phyloP scores from a whole-genome alignment of 2,797 vertebrate species.

The Graptemys geographica region DNA sequence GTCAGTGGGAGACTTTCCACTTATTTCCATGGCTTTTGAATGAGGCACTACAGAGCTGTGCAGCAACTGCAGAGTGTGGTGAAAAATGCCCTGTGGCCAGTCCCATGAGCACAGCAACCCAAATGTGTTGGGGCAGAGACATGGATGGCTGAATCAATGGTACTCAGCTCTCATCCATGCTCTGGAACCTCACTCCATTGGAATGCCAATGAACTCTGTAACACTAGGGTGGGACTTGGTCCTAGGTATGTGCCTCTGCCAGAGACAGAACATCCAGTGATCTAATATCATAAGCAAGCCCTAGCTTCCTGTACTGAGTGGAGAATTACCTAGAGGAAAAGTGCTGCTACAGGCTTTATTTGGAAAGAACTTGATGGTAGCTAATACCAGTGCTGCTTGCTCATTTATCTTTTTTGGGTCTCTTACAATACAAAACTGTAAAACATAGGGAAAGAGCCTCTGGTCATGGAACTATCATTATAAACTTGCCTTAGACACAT shows the following conservation, averaged over 20 bases:
- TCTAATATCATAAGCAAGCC: background rate
- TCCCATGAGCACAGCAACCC: background rate
- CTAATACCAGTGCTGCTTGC: background rate
- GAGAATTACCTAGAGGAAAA: background rate
- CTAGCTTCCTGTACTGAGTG: background rate
- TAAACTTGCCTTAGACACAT: background rate
- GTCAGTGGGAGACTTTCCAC: background rate
- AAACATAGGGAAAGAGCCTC: background rate
- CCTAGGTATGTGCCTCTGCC: background rate
- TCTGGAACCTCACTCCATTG: background rate
- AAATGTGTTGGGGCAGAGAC: background rate
- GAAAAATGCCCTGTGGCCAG: background rate
- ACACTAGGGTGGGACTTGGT: background rate
- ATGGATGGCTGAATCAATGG: rapidly evolving
- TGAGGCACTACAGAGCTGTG: background rate
- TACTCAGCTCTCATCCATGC: background rate
- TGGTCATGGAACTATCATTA: background rate
- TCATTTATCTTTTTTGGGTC: background rate
- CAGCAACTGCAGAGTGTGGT: background rate
- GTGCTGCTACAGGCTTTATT: background rate
- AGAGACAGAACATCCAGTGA: background rate
- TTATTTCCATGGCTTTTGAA: background rate
- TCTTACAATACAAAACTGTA: background rate
- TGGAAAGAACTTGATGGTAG: background rate
- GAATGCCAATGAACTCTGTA: background rate